Conservation (phyloP, 23 tunicate genomes). For the Styela clava region DNA sequence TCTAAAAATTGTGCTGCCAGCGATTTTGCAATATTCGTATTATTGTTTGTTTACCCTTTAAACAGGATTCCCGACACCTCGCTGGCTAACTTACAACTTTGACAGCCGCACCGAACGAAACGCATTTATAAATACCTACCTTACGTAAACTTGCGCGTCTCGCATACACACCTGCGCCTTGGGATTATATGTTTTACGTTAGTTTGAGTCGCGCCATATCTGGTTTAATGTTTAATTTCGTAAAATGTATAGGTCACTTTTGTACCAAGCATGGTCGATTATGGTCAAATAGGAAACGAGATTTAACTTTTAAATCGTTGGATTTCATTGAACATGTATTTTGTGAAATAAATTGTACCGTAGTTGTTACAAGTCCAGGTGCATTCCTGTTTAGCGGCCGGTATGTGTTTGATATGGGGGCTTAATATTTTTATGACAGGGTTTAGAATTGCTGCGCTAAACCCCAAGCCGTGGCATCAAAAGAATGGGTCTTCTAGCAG, state of each 20-base stretch:
- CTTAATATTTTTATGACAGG: neutral
- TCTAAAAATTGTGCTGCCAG: too few species aligned
- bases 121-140: neutral
- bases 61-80: neutral
- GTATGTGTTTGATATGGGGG: neutral
- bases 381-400: neutral
- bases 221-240: too few species aligned
- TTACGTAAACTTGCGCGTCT: neutral
- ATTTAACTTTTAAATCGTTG: neutral
- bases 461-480: too few species aligned
- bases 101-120: too few species aligned
- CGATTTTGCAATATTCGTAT: too few species aligned
- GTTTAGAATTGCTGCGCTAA: too few species aligned
- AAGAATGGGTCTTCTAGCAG: too few species aligned
- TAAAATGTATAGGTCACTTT: too few species aligned
- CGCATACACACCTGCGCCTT: neutral
- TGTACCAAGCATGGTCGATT: neutral
- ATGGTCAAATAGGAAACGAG: neutral
- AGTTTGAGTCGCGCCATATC: neutral
- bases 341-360: neutral
- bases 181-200: neutral
- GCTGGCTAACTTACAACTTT: too few species aligned
- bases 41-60: neutral
- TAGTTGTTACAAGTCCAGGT: neutral
- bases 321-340: neutral